These are phyloP conservation scores for Hyperoplus immaculatus DNA, from an alignment of 2,797 vertebrate genomes.

Conservation along the genomic window DNA sequence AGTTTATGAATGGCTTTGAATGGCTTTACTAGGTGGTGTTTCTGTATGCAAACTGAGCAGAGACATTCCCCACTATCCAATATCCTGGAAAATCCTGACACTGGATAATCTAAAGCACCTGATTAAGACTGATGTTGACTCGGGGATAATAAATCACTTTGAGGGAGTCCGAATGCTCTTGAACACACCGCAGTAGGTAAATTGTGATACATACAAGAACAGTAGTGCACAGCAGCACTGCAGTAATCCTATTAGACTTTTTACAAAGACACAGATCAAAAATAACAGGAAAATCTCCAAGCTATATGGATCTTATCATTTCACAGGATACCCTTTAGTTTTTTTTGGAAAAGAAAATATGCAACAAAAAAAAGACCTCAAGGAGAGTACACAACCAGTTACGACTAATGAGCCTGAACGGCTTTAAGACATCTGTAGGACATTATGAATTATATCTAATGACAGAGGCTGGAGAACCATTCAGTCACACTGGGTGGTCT, in stretches of 20 bases:
- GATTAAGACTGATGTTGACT: slow-evolving; percentile 24
- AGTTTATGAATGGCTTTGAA: slow-evolving; percentile 16
- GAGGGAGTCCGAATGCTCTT: slow-evolving; percentile 32
- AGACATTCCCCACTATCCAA: slow-evolving; percentile 2
- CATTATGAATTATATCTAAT: slow-evolving; percentile 64
- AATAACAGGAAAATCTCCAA: slow-evolving; percentile 17
- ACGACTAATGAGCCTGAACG: slow-evolving; percentile 48
- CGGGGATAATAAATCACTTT: slow-evolving; percentile 23
- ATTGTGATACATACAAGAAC: slow-evolving; percentile 34
- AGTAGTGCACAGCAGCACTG: slow-evolving; percentile 20
- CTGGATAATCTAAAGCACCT: neutral
- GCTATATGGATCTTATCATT: neutral
- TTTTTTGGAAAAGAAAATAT: slow-evolving; percentile 1
- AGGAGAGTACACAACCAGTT: slow-evolving; percentile 22
- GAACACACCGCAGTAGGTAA: slow-evolving; percentile 39
- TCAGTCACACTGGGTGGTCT: slow-evolving; percentile 39
- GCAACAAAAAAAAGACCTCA: neutral
- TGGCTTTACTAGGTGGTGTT: neutral
- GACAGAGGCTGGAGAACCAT: slow-evolving; percentile 36
- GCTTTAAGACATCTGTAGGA: slow-evolving; percentile 60
- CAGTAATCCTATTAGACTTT: slow-evolving; percentile 51
- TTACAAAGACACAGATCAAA: slow-evolving; percentile 27
- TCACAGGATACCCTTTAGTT: neutral
- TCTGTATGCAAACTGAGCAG: neutral
- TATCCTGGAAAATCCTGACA: slow-evolving; percentile 17